Evolutionary conservation across 2,113 vertebrate species (phyloP).

Genomic region (Plecotus auritus): DNA sequence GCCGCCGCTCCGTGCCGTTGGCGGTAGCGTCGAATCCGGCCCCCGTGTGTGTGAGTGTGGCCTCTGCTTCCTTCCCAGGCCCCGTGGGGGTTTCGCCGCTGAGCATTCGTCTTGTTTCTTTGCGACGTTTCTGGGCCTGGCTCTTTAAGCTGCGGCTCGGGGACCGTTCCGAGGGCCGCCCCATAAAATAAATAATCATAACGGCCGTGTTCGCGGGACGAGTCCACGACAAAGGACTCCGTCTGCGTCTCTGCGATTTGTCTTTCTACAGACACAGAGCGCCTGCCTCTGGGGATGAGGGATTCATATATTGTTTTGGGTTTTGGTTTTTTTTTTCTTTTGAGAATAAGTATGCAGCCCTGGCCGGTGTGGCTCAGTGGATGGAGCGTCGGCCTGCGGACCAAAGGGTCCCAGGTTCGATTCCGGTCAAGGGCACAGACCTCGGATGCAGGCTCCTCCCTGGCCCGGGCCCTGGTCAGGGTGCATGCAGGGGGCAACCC

Average conservation of each 20-base stretch:
- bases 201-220: background rate
- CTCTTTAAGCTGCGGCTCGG: background rate
- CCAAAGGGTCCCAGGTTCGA: too few species aligned
- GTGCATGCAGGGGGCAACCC: too few species aligned
- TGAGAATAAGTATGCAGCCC: background rate
- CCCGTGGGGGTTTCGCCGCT: background rate
- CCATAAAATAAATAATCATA: conserved; percentile 29
- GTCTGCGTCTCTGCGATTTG: background rate
- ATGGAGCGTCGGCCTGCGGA: too few species aligned
- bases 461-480: too few species aligned
- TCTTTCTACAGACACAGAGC: background rate
- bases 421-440: too few species aligned
- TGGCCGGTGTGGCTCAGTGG: too few species aligned
- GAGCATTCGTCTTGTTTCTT: background rate
- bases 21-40: accelerated
- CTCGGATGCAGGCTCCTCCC: too few species aligned
- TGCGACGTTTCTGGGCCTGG: background rate
- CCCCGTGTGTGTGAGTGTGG: background rate
- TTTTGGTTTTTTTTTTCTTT: background rate
- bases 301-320: background rate
- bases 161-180: background rate
- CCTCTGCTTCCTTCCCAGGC: background rate
- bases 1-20: too few species aligned
- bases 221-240: background rate
- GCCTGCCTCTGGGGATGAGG: background rate